phyloP scores from a whole-genome alignment of 2,113 vertebrate species.

The Erpornis zantholeuca region DNA sequence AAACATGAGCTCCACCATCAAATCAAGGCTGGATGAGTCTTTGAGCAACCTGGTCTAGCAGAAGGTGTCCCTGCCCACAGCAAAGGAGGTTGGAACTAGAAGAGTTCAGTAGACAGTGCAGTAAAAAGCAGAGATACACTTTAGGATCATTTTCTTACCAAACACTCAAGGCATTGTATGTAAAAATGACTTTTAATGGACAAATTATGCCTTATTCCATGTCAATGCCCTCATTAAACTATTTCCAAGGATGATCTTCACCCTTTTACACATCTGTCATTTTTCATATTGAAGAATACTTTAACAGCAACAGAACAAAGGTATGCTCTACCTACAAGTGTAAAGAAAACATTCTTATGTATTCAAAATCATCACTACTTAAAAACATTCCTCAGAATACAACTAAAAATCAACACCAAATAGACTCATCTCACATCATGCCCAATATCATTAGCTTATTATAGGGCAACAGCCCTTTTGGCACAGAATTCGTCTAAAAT shows the following conservation, averaged over 20 bases:
- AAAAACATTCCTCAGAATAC: neutral
- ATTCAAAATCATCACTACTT: neutral
- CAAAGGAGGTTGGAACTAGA: neutral
- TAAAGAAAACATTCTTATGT: neutral
- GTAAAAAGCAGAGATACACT: neutral
- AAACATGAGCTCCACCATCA: neutral
- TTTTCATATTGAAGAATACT: neutral
- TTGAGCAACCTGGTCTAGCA: neutral
- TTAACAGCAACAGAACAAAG: neutral
- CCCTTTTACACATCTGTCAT: neutral
- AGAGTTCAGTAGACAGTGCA: neutral
- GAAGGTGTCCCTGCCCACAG: neutral
- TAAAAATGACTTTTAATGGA: neutral
- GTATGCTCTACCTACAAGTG: neutral
- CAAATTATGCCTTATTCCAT: neutral
- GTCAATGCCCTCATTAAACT: neutral
- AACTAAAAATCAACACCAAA: neutral
- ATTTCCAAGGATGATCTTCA: neutral
- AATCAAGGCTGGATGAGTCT: neutral
- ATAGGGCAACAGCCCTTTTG: neutral
- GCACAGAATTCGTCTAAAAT: neutral
- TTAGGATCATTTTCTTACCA: neutral
- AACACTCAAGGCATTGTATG: neutral
- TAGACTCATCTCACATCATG: accelerated
- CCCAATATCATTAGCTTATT: accelerated